phyloP scores from a whole-genome alignment of 2,888 invertebrate species.

The Drosophila infuscata region DNA sequence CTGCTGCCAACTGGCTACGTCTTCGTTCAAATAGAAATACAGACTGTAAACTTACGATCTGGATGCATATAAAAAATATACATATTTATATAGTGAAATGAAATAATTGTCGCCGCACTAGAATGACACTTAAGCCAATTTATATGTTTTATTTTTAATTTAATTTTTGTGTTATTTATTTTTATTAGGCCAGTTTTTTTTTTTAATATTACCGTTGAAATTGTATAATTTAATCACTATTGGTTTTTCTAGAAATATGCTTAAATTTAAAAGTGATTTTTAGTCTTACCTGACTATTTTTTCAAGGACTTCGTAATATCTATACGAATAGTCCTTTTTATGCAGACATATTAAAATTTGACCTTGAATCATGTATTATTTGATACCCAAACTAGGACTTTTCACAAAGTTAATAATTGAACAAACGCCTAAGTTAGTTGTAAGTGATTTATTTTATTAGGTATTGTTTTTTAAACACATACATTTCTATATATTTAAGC shows the following conservation, averaged over 20 bases:
- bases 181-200: neutral
- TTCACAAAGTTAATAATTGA: neutral
- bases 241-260: neutral
- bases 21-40: neutral
- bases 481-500: constrained; percentile 38
- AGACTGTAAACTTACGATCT: neutral
- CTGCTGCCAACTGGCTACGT: constrained; percentile 39
- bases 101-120: neutral
- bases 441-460: constrained; percentile 5
- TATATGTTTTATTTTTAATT: neutral
- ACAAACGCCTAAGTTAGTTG: neutral
- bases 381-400: neutral
- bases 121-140: neutral
- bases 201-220: neutral
- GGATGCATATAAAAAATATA: neutral
- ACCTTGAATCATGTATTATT: constrained; percentile 3
- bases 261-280: neutral
- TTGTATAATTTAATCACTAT: neutral
- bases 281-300: neutral
- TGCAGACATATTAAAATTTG: constrained; percentile 1
- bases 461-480: constrained; percentile 23
- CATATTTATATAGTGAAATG: neutral
- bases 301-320: neutral
- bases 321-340: neutral
- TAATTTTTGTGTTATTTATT: neutral